Evolutionary conservation across 2,113 vertebrate genomes (phyloP).

Genomic region (Chionodraco myersi): DNA sequence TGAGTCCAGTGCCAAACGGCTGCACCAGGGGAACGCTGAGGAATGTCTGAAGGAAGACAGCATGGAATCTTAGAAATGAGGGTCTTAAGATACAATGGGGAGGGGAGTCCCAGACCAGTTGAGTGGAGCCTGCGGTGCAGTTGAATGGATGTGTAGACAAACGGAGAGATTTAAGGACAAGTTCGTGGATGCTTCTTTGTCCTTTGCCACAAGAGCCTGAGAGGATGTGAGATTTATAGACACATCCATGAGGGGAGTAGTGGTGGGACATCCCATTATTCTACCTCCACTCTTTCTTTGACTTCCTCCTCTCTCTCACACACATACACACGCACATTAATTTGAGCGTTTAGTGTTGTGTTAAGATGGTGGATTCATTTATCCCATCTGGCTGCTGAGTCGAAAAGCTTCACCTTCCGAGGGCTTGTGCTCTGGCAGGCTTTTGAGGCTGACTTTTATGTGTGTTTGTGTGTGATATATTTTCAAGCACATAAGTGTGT

Average conservation of each 20-base stretch:
- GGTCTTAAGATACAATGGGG: constrained; percentile 45
- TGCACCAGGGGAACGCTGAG: constrained; percentile 70
- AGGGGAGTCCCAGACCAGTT: constrained; percentile 38
- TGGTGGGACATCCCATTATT: constrained; percentile 39
- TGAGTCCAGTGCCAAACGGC: constrained; percentile 69
- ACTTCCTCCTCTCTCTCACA: constrained; percentile 22
- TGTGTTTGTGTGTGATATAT: constrained; percentile 8
- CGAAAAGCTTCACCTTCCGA: constrained; percentile 66
- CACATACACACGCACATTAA: constrained; percentile 31
- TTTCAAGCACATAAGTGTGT: constrained; percentile 7
- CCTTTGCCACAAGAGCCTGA: constrained; percentile 42
- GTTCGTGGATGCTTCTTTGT: constrained; percentile 51
- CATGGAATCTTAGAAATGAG: constrained; percentile 68
- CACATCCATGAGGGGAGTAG: constrained; percentile 34
- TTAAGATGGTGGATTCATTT: constrained; percentile 76
- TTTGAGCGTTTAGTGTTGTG: constrained; percentile 57
- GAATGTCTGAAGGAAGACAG: constrained; percentile 79
- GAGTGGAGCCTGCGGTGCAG: constrained; percentile 54
- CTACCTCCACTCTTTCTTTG: constrained; percentile 12
- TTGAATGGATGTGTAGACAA: constrained; percentile 57
- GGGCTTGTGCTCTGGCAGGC: constrained; percentile 60
- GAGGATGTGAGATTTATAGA: constrained; percentile 61
- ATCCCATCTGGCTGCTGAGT: constrained; percentile 72
- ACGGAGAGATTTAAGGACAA: constrained; percentile 35
- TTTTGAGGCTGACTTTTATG: constrained; percentile 29